Evolutionary conservation across 2,797 vertebrate species (phyloP).

Genomic region (Allobates femoralis): DNA sequence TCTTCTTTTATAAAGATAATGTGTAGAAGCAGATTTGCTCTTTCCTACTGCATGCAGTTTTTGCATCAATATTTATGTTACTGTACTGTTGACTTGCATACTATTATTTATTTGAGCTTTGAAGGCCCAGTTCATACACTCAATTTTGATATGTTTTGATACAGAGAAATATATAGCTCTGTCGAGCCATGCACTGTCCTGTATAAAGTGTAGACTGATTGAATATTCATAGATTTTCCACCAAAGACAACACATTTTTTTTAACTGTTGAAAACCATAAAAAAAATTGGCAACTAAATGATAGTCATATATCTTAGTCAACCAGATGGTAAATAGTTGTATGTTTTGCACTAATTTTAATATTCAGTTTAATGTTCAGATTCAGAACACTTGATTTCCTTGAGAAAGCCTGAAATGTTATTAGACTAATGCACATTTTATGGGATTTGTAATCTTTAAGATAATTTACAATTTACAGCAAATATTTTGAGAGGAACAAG

Average conservation of each 20-base stretch:
- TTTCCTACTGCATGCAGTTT: slow-evolving; percentile 50
- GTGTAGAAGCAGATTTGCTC: slow-evolving; percentile 45
- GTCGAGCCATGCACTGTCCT: not conserved
- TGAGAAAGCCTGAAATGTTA: not conserved
- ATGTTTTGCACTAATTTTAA: not conserved
- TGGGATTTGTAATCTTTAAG: not conserved
- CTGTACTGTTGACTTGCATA: slow-evolving; percentile 60
- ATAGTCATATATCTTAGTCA: not conserved
- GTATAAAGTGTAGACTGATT: not conserved
- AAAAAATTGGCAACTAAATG: not conserved
- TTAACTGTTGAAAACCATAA: not conserved
- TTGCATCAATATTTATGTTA: slow-evolving; percentile 56
- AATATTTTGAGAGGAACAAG: not conserved
- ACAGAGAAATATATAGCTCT: slow-evolving; percentile 46
- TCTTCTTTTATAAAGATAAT: slow-evolving; percentile 58
- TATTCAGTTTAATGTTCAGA: too few species aligned
- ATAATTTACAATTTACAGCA: not conserved
- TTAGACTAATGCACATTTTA: slow-evolving; percentile 20
- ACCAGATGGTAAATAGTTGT: not conserved
- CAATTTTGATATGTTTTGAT: slow-evolving; percentile 44
- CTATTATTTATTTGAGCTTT: slow-evolving; percentile 53
- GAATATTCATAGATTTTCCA: slow-evolving; percentile 43
- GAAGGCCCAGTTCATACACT: slow-evolving; percentile 40
- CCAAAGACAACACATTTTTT: not conserved
- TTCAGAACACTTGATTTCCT: not conserved